These are phyloP conservation scores for Platycercus adscitus DNA, from an alignment of 2,113 vertebrate species.

Conservation along the genomic window DNA sequence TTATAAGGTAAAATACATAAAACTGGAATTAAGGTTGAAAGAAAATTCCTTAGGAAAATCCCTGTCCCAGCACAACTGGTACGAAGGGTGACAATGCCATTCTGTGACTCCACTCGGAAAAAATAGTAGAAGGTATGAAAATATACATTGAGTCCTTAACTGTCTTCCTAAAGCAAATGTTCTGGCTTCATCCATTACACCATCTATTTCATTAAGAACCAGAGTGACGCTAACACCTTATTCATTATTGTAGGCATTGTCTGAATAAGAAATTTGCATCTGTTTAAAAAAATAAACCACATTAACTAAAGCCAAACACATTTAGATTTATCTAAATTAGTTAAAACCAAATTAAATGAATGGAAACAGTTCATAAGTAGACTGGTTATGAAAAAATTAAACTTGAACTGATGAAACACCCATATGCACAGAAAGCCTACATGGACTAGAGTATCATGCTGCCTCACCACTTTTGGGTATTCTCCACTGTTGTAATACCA, in stretches of 20 bases:
- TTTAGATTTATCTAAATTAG: not conserved
- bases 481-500: fast-evolving
- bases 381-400: not conserved
- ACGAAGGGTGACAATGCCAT: not conserved
- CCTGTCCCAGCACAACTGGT: not conserved
- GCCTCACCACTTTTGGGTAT: not conserved
- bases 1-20: not conserved
- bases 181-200: not conserved
- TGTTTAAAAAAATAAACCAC: not conserved
- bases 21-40: constrained; percentile 9
- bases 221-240: not conserved
- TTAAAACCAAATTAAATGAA: not conserved
- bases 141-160: not conserved
- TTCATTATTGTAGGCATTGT: not conserved
- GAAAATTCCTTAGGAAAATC: constrained; percentile 2
- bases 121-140: not conserved
- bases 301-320: not conserved
- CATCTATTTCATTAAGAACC: not conserved
- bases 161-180: not conserved
- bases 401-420: not conserved
- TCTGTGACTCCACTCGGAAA: not conserved
- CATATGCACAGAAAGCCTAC: not conserved
- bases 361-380: not conserved
- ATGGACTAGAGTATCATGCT: fast-evolving
- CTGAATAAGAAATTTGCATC: not conserved